Percentiles rank a stretch among this genome's conserved stretches.
Evolutionary conservation across 2,797 vertebrate species (phyloP).

Genomic region (Pangasius macronema): DNA sequence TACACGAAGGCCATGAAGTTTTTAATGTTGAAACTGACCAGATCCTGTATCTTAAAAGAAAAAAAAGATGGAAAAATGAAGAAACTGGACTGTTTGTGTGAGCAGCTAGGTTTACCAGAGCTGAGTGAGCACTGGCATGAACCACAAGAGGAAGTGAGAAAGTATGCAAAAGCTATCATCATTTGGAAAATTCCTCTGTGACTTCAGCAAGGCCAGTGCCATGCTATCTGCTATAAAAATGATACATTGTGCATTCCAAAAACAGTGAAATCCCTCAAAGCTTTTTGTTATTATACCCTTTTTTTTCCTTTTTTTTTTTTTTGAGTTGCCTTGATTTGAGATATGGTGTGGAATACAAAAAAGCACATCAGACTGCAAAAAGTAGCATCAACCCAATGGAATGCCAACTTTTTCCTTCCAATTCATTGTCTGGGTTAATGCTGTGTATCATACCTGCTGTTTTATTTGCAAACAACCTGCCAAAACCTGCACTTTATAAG

Average conservation of each 20-base stretch:
- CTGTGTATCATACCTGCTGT: too few relatives aligned
- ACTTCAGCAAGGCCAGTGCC: neutral
- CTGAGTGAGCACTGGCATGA: neutral
- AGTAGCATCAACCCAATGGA: neutral
- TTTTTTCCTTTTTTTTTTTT: neutral
- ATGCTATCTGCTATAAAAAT: neutral
- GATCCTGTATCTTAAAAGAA: neutral
- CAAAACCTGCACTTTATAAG: neutral
- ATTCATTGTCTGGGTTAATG: neutral
- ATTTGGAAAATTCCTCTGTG: conserved; percentile 61
- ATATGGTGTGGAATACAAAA: neutral
- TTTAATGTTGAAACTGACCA: neutral
- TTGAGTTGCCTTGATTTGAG: neutral
- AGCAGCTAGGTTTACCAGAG: neutral
- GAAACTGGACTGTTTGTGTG: neutral
- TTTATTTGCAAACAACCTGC: neutral
- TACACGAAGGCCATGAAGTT: neutral
- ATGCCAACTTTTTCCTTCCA: neutral
- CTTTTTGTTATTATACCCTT: neutral
- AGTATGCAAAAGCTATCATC: conserved; percentile 77
- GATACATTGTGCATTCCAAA: neutral
- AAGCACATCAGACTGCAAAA: neutral
- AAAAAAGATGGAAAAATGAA: neutral
- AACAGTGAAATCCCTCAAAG: neutral
- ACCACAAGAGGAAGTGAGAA: neutral